phyloP scores from a whole-genome alignment of 2,113 vertebrate species.

The Girardinichthys multiradiatus region DNA sequence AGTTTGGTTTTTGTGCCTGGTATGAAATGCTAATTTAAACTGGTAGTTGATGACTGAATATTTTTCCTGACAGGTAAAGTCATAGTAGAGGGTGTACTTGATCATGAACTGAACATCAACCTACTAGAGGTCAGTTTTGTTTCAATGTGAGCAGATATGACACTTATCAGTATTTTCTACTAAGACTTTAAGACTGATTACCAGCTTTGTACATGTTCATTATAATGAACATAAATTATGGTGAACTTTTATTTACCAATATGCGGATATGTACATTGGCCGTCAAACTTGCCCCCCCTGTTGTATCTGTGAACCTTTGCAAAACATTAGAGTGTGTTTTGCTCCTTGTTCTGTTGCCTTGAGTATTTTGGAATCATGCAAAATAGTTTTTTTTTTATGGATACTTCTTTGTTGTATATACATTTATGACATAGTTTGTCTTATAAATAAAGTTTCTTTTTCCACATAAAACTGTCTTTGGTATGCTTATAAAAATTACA shows the following conservation, averaged over 20 bases:
- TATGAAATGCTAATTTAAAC: neutral
- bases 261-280: neutral
- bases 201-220: conserved; percentile 13
- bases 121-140: neutral
- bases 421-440: conserved; percentile 41
- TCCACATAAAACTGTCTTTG: neutral
- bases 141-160: neutral
- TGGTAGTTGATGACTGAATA: neutral
- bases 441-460: conserved; percentile 56
- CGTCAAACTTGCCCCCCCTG: conserved; percentile 12
- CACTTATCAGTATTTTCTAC: conserved; percentile 1
- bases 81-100: neutral
- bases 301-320: neutral
- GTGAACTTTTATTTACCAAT: conserved; percentile 22
- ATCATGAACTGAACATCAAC: neutral
- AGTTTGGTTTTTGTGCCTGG: neutral
- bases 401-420: conserved; percentile 32
- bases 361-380: conserved; percentile 2
- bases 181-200: conserved; percentile 1
- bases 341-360: conserved; percentile 6
- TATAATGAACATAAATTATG: neutral
- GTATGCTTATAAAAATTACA: neutral
- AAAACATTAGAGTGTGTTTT: conserved; percentile 3
- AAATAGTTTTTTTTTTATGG: neutral
- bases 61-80: neutral